Percentiles rank a stretch among this genome's conserved stretches.
These are phyloP conservation scores for Phymorhynchus buccinoides DNA, from an alignment of 1,140 invertebrate species.

Conservation along the genomic window DNA sequence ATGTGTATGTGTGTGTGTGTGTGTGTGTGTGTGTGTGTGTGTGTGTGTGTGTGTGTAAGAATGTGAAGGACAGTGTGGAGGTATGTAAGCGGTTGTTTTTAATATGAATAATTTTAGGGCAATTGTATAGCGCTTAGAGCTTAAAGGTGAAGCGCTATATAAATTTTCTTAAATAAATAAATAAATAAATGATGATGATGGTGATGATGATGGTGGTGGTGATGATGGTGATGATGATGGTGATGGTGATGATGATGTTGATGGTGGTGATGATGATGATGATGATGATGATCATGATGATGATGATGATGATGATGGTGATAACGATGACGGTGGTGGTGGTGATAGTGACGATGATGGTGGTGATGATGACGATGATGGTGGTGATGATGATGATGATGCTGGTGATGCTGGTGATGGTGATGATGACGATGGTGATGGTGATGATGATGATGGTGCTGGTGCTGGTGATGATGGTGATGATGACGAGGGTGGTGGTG, in stretches of 20 bases:
- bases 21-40: too few species aligned
- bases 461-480: not conserved
- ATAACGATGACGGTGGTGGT: not conserved
- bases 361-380: not conserved
- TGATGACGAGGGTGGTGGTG: not conserved
- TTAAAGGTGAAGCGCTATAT: too few species aligned
- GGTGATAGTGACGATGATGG: not conserved
- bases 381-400: not conserved
- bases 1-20: too few species aligned
- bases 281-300: conserved; percentile 14
- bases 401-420: not conserved
- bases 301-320: conserved; percentile 15
- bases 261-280: not conserved
- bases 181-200: too few species aligned
- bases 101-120: too few species aligned
- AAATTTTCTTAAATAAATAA: too few species aligned
- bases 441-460: not conserved
- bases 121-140: too few species aligned
- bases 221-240: not conserved
- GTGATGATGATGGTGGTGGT: too few species aligned
- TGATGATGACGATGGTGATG: not conserved
- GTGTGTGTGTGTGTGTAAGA: too few species aligned
- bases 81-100: too few species aligned
- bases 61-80: too few species aligned
- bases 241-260: not conserved